These are phyloP conservation scores for Siderastrea siderea DNA, from an alignment of 92 coral and sea anemone genomes.

Conservation along the genomic window DNA sequence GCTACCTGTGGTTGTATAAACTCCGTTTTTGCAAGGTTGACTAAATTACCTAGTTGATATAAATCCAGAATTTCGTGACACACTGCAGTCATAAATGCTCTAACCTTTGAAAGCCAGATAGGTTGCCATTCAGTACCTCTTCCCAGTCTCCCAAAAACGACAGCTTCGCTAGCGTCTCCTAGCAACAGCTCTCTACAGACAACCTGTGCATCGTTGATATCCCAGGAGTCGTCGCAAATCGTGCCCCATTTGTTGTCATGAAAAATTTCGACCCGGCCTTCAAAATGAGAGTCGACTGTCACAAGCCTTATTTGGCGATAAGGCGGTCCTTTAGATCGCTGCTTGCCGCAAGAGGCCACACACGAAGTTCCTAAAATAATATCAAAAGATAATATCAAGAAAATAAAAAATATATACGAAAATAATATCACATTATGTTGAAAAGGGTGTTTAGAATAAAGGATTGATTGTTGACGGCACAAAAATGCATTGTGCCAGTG, in stretches of 20 bases:
- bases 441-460: no score
- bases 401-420: no score
- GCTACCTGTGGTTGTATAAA: no score
- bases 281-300: slow-evolving; percentile 50
- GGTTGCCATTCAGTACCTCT: slow-evolving; percentile 64
- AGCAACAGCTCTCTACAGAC: slow-evolving; percentile 86
- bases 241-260: slow-evolving; percentile 85
- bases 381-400: no score
- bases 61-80: neutral
- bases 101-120: slow-evolving; percentile 74
- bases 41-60: no score
- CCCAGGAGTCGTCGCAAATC: slow-evolving; percentile 89
- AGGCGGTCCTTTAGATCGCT: slow-evolving; percentile 69
- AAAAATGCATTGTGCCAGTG: no score
- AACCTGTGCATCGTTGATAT: slow-evolving; percentile 81
- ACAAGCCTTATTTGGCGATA: slow-evolving; percentile 60
- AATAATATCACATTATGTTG: no score
- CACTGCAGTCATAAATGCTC: neutral
- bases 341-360: slow-evolving; percentile 42
- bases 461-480: no score
- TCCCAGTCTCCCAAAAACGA: slow-evolving; percentile 70
- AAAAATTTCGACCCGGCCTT: slow-evolving; percentile 87
- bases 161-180: slow-evolving; percentile 81
- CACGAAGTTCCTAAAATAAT: slow-evolving; percentile 35
- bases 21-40: no score